Percentiles rank a stretch among this genome's conserved stretches.
These are phyloP conservation scores for Cheilosia variabilis DNA, from an alignment of 2,888 invertebrate species.

Conservation along the genomic window DNA sequence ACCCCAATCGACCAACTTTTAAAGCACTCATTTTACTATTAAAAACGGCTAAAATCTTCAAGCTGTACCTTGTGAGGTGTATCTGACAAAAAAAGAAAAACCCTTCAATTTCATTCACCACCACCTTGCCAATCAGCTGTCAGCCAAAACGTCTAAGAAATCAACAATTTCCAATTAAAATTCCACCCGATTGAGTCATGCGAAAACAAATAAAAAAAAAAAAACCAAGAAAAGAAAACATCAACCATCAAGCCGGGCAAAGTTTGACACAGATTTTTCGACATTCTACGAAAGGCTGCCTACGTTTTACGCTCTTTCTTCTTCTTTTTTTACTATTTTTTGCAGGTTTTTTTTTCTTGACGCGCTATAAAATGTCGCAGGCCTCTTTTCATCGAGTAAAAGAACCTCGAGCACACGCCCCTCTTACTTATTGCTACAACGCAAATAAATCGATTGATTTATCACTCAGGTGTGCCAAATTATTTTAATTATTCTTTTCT, in stretches of 20 bases:
- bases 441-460: conserved; percentile 73
- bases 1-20: too few relatives aligned
- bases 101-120: conserved; percentile 21
- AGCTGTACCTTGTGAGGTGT: too few relatives aligned
- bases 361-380: conserved; percentile 5
- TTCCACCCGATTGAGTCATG: conserved; percentile 68
- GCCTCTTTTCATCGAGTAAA: conserved; percentile 11
- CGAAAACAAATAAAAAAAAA: not conserved
- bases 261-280: conserved; percentile 67
- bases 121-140: conserved; percentile 61
- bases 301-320: not conserved
- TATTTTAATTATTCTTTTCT: conserved; percentile 69
- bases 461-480: conserved; percentile 75
- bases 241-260: conserved; percentile 9
- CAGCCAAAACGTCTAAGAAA: conserved; percentile 4
- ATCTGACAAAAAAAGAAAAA: not conserved
- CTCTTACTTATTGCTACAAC: conserved; percentile 39
- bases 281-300: conserved; percentile 60
- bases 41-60: too few relatives aligned
- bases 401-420: conserved; percentile 60
- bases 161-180: conserved; percentile 71
- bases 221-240: too few relatives aligned
- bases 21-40: too few relatives aligned
- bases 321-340: conserved; percentile 16
- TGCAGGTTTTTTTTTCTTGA: not conserved